Conservation (phyloP, 2,113 vertebrate genomes). For the Craseonycteris thonglongyai region DNA sequence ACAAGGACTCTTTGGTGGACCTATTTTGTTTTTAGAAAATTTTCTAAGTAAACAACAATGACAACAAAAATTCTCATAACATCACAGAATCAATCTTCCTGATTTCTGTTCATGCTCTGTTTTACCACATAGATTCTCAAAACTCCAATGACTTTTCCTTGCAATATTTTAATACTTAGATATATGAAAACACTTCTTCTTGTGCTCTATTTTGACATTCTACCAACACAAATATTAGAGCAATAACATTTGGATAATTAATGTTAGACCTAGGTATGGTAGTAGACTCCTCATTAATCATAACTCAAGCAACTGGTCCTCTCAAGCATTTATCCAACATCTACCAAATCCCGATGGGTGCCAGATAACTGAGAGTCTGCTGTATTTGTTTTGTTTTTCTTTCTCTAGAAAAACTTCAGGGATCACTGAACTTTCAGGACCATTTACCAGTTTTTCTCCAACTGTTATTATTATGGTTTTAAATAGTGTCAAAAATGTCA, state of each 20-base stretch:
- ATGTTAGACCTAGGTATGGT: not conserved
- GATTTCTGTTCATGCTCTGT: not conserved
- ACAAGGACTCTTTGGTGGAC: not conserved
- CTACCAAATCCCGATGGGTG: no score
- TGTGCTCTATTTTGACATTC: not conserved
- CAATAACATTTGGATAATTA: not conserved
- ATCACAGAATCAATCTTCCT: not conserved
- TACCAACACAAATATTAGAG: not conserved
- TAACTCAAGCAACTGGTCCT: no score
- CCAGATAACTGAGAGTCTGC: no score
- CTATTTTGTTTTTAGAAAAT: not conserved
- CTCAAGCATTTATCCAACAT: no score
- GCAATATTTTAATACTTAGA: not conserved
- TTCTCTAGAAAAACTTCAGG: not conserved
- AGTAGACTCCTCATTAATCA: no score
- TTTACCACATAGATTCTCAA: not conserved
- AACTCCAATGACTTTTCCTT: not conserved
- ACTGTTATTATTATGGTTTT: not conserved
- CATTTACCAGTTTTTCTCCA: not conserved
- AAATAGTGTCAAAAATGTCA: not conserved
- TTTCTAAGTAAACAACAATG: not conserved
- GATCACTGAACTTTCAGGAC: not conserved
- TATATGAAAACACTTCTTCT: not conserved
- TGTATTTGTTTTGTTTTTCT: not conserved
- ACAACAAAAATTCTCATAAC: not conserved